These are phyloP conservation scores for Stictonetta naevosa DNA, from an alignment of 2,113 vertebrate species.

Conservation along the genomic window DNA sequence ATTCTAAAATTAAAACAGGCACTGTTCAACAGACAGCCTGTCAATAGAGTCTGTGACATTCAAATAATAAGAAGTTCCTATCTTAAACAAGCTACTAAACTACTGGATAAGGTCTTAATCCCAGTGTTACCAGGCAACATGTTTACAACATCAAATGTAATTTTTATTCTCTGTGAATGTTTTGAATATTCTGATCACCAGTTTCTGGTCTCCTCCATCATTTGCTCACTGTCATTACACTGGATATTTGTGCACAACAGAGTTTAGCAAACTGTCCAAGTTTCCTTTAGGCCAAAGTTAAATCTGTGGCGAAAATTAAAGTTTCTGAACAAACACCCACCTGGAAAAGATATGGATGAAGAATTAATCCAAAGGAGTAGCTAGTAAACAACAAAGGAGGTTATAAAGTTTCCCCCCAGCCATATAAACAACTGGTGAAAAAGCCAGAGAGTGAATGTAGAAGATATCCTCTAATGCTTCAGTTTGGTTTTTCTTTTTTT, in stretches of 20 bases:
- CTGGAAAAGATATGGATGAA: not conserved
- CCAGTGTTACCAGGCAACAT: not conserved
- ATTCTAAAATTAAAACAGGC: not conserved
- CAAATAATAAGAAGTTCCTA: not conserved
- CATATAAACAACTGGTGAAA: not conserved
- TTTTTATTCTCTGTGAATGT: not conserved
- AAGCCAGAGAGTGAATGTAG: not conserved
- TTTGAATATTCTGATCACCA: not conserved
- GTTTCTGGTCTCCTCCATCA: not conserved
- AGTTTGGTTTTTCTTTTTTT: not conserved
- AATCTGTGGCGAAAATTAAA: not conserved
- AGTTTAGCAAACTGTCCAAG: not conserved
- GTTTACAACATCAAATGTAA: not conserved
- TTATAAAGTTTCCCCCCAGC: not conserved
- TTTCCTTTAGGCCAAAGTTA: not conserved
- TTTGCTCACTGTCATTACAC: slow-evolving; percentile 1
- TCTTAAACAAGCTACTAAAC: not conserved
- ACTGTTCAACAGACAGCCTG: not conserved
- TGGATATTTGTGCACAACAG: not conserved
- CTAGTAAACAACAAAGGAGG: not conserved
- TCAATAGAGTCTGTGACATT: not conserved
- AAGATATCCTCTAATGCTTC: not conserved
- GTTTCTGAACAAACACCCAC: not conserved
- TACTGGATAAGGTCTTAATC: not conserved
- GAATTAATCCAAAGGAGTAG: not conserved